A percentile compares a stretch with the other conserved stretches of the same genome.
phyloP scores from a whole-genome alignment of 2,888 invertebrate species.

The Xanthostigma xanthostigma region DNA sequence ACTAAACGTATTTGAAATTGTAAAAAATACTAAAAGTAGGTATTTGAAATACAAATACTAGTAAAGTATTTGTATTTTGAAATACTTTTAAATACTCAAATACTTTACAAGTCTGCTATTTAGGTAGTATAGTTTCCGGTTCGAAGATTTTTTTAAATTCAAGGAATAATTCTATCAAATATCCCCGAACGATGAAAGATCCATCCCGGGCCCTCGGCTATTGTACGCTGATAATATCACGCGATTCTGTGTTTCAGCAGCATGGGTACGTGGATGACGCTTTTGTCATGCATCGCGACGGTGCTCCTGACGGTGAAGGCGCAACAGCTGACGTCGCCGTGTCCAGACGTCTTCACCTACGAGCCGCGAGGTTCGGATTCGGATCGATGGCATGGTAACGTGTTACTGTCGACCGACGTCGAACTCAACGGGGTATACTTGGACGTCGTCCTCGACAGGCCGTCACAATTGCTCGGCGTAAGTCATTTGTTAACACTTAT shows the following conservation, averaged over 20 bases:
- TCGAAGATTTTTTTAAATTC: too few species aligned
- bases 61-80: too few species aligned
- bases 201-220: too few species aligned
- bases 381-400: constrained; percentile 42
- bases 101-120: too few species aligned
- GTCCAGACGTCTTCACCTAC: constrained; percentile 40
- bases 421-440: constrained; percentile 43
- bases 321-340: constrained; percentile 27
- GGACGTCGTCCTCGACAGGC: constrained; percentile 38
- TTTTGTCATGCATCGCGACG: constrained; percentile 1
- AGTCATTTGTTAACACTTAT: constrained; percentile 18
- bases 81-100: too few species aligned
- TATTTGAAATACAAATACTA: too few species aligned
- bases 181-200: too few species aligned
- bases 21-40: too few species aligned
- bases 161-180: too few species aligned
- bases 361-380: constrained; percentile 32
- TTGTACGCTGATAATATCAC: too few species aligned
- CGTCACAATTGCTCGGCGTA: constrained; percentile 45
- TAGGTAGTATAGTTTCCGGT: too few species aligned
- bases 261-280: not conserved
- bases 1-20: too few species aligned
- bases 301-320: not conserved
- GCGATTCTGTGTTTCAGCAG: not conserved
- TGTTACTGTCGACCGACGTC: constrained; percentile 37